phyloP scores from a whole-genome alignment of 2,113 vertebrate species.

The Nettapus auritus region DNA sequence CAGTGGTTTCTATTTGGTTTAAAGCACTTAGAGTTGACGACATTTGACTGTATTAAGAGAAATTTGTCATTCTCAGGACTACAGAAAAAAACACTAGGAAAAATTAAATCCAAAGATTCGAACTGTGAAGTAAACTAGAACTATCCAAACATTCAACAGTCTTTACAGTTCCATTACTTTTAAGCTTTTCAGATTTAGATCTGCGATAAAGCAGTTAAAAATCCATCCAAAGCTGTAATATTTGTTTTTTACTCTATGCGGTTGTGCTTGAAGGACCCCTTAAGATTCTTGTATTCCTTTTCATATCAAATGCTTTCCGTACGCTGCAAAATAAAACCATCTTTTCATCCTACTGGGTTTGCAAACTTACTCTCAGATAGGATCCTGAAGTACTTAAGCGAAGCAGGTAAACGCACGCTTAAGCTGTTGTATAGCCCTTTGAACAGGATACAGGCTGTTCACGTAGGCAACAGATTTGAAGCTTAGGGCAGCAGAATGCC shows the following conservation, averaged over 20 bases:
- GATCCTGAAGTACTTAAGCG: not conserved
- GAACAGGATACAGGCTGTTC: not conserved
- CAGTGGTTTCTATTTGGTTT: not conserved
- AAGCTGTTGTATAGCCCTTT: not conserved
- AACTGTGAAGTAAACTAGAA: not conserved
- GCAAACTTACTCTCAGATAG: not conserved
- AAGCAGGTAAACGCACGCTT: not conserved
- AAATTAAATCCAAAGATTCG: not conserved
- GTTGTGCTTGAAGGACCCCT: not conserved
- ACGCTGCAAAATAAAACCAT: not conserved
- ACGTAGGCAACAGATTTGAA: not conserved
- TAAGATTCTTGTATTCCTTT: not conserved
- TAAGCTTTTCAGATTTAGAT: not conserved
- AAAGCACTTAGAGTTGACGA: not conserved
- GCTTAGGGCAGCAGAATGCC: not conserved
- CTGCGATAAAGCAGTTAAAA: not conserved
- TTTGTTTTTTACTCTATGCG: not conserved
- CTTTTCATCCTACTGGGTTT: not conserved
- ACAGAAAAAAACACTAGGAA: not conserved
- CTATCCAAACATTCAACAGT: not conserved
- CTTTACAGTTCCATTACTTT: not conserved
- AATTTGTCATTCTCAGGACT: rapidly evolving
- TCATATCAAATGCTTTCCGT: not conserved
- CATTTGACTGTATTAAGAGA: not conserved
- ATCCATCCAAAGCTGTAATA: not conserved